These are phyloP conservation scores for Podotricha telesiphe DNA, from an alignment of 2,888 invertebrate species.

Conservation along the genomic window DNA sequence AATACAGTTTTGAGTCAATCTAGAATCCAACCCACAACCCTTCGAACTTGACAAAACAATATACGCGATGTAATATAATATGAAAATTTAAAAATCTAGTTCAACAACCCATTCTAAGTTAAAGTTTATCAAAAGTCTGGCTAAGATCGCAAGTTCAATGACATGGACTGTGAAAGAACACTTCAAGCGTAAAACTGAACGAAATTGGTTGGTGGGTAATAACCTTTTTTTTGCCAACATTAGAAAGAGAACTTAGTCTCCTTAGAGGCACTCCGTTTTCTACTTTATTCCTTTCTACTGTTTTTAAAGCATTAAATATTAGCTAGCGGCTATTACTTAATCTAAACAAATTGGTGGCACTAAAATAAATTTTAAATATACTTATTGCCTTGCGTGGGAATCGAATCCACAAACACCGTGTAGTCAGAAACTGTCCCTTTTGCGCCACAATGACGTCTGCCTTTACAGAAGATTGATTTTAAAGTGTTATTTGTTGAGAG, in stretches of 20 bases:
- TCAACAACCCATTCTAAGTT: conserved; percentile 39
- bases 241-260: not conserved
- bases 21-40: too few species aligned
- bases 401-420: too few species aligned
- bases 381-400: too few species aligned
- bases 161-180: conserved; percentile 40
- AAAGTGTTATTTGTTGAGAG: conserved; percentile 15
- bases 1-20: too few species aligned
- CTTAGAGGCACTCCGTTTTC: not conserved
- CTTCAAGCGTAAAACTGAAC: conserved; percentile 24
- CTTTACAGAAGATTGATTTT: conserved; percentile 16
- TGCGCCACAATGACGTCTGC: not conserved
- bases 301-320: too few species aligned
- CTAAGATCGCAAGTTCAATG: conserved; percentile 43
- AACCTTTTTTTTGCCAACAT: not conserved
- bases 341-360: too few species aligned
- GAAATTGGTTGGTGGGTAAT: conserved; percentile 5
- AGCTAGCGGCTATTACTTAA: too few species aligned
- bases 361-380: too few species aligned
- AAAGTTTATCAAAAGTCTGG: conserved; percentile 37
- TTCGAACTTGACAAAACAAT: too few species aligned
- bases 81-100: conserved; percentile 28
- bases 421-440: too few species aligned
- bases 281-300: not conserved
- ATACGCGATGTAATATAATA: not conserved